Base-by-base conservation (phyloP, 2,797 vertebrate genomes). In the Melanitta fusca region DNA sequence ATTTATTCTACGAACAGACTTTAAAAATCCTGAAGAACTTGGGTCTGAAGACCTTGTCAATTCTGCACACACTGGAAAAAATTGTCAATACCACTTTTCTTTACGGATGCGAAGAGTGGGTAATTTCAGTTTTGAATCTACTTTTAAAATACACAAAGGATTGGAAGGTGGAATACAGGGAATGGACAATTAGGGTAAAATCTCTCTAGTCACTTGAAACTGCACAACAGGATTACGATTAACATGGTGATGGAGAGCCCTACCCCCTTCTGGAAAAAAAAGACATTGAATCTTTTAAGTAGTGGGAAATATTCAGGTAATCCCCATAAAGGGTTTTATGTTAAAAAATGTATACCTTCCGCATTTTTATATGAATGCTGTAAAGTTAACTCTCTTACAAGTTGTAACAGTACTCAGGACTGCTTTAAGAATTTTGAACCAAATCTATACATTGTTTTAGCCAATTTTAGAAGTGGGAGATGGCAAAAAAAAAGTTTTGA, bases 51-150 rank as follows among this genome's bases (percentile, higher is more conserved):
- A 89, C 85, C 8, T 69, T 58, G 61, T 17, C 60, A 78, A 54
- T 43, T 56, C 11, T 72, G 41, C 56, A 85, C 60, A 87, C 38
- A 54, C 5, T 38, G 32, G 34, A 61, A 90, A 87, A 80, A 80
- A 32, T 1, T 91, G 82, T 78, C 34, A 61, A 91, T 56, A 79
- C 87, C 94, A 96, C 96, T 97, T 97, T 97, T 95, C 95, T 96
- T 97, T 97, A 97, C 2, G 0, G 22, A 78, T 32, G 14, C 43
- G 57, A 80, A 84, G 74, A 93, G 6, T n/a, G 13, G 2, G 4
- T 49, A 34, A 72, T 72, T 89, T 85, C 39, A 28, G 62, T 79
- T 95, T 73, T 80, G 32, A 62, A 65, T 47, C 58, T 68, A 68
- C 15, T n/a, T 83, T 80, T 62, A 39, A 94, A 77, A 86, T 80